A percentile compares a stretch with the other conserved stretches of the same genome.
Conservation (phyloP, 1,140 invertebrate genomes). For the Hestina assimilis region DNA sequence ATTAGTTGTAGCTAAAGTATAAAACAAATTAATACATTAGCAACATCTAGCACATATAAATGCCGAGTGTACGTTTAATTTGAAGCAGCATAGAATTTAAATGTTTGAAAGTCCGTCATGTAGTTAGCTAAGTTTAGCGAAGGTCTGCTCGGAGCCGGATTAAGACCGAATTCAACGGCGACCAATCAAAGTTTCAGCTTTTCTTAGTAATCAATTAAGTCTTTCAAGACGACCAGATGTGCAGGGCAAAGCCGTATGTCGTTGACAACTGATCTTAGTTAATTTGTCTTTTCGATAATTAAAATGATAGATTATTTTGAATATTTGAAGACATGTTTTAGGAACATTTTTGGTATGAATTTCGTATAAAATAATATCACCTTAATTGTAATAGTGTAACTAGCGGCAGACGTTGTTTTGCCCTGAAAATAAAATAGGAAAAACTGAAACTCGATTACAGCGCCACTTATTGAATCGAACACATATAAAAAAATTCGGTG, state of each 20-base stretch:
- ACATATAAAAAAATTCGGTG: too few relatives aligned
- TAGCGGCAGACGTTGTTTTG: too few relatives aligned
- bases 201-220: slow-evolving; percentile 58
- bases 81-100: not conserved
- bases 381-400: too few relatives aligned
- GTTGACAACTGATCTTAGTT: slow-evolving; percentile 1
- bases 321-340: too few relatives aligned
- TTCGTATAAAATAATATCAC: too few relatives aligned
- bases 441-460: too few relatives aligned
- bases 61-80: not conserved
- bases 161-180: slow-evolving; percentile 42
- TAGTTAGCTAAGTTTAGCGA: slow-evolving; percentile 19
- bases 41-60: not conserved
- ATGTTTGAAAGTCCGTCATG: slow-evolving; percentile 18
- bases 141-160: slow-evolving; percentile 29
- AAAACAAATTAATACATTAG: not conserved
- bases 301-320: not conserved
- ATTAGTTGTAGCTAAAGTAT: too few relatives aligned
- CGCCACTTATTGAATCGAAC: too few relatives aligned
- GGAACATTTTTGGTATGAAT: too few relatives aligned
- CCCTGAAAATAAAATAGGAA: too few relatives aligned
- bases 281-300: slow-evolving; percentile 6
- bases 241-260: slow-evolving; percentile 26
- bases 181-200: slow-evolving; percentile 61
- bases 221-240: slow-evolving; percentile 45